phyloP scores from a whole-genome alignment of 2,113 vertebrate species.

The Hemicordylus capensis region DNA sequence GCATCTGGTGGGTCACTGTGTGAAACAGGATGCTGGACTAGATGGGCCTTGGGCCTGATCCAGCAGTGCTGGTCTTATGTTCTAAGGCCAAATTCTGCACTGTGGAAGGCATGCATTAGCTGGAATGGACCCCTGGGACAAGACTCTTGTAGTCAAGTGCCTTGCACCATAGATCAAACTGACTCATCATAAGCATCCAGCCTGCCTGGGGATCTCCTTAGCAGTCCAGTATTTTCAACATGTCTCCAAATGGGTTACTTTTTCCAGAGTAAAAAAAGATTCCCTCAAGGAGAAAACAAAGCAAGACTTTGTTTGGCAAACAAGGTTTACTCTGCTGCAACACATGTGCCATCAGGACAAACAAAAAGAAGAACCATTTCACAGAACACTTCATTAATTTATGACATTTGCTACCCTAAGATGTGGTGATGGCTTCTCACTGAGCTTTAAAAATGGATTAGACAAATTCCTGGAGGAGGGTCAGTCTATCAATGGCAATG shows the following conservation, averaged over 20 bases:
- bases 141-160: background rate
- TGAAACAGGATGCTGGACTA: too few species aligned
- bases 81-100: background rate
- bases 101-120: background rate
- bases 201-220: background rate
- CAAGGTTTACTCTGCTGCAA: background rate
- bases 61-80: too few species aligned
- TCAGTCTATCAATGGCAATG: too few species aligned
- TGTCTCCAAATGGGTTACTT: background rate
- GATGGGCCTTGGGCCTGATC: too few species aligned
- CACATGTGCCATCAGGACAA: background rate
- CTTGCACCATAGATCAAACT: background rate
- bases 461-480: too few species aligned
- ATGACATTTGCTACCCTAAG: too few species aligned
- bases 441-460: too few species aligned
- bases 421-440: too few species aligned
- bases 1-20: too few species aligned
- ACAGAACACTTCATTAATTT: too few species aligned
- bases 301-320: background rate
- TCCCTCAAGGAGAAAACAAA: accelerated
- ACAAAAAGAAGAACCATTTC: too few species aligned
- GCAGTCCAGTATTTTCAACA: background rate
- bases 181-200: background rate
- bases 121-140: background rate
- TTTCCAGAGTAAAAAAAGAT: background rate